Percentiles rank a stretch among this genome's conserved stretches.
Conservation (phyloP, 2,797 vertebrate species). For the Schizopygopsis pylzovi region DNA sequence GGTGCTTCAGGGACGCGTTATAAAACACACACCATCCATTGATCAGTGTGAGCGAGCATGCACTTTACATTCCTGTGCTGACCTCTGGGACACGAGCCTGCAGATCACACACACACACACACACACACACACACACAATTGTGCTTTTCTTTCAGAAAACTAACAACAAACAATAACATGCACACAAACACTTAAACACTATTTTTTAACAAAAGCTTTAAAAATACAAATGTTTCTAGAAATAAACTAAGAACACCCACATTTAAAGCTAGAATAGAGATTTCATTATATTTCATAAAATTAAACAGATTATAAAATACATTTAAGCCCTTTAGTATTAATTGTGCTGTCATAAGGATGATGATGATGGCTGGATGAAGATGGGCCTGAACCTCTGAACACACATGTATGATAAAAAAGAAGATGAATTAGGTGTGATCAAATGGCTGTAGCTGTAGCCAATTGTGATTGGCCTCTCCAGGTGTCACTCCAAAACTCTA, state of each 20-base stretch:
- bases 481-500: neutral
- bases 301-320: conserved; percentile 6
- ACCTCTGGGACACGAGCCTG: neutral
- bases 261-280: neutral
- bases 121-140: neutral
- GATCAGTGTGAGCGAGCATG: neutral
- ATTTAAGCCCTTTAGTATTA: conserved; percentile 24
- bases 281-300: neutral
- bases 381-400: neutral
- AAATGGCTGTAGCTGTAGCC: neutral
- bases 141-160: conserved; percentile 7
- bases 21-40: neutral
- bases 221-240: neutral
- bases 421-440: neutral
- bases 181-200: neutral
- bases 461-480: neutral
- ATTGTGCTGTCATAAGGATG: conserved; percentile 19
- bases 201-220: neutral
- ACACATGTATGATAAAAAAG: neutral
- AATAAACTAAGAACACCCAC: neutral
- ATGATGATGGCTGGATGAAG: conserved; percentile 4
- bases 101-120: neutral
- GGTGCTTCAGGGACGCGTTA: conserved; percentile 21
- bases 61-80: neutral
- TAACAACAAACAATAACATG: neutral